Evolutionary conservation across 2,113 vertebrate genomes (phyloP).

Genomic region (Scalopus aquaticus): DNA sequence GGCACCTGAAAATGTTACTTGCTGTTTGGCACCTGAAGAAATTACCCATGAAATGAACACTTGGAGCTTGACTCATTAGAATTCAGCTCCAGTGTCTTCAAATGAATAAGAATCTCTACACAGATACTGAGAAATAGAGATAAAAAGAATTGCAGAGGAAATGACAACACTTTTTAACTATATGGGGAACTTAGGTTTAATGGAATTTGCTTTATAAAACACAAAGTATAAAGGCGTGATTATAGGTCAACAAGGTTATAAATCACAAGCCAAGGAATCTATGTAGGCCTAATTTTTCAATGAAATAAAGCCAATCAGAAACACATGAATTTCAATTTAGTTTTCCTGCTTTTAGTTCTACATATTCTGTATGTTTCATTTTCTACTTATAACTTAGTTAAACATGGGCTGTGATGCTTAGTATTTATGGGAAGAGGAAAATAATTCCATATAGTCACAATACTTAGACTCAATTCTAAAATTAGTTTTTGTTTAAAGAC

Average conservation of each 20-base stretch:
- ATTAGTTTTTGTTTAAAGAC: conserved; percentile 11
- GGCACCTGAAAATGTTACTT: conserved; percentile 31
- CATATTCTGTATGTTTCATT: neutral
- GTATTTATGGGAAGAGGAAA: neutral
- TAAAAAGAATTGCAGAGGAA: conserved; percentile 43
- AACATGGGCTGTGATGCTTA: neutral
- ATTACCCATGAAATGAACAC: conserved; percentile 62
- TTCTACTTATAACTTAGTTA: neutral
- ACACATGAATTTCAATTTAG: neutral
- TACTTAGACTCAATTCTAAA: neutral
- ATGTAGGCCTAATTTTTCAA: neutral
- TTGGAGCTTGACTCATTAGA: conserved; percentile 42
- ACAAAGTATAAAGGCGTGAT: neutral
- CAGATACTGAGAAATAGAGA: conserved; percentile 38
- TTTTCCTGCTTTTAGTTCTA: neutral
- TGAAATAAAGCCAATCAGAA: neutral
- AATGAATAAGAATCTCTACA: conserved; percentile 63
- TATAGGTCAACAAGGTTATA: neutral
- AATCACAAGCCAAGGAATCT: neutral
- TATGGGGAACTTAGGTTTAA: conserved; percentile 25
- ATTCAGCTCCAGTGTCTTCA: conserved; percentile 29
- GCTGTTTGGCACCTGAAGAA: conserved; percentile 64
- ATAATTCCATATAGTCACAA: neutral
- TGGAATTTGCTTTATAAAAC: neutral
- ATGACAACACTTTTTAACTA: neutral